A percentile compares a stretch with the other conserved stretches of the same genome.
phyloP scores from a whole-genome alignment of 2,797 vertebrate genomes.

The Enteromius unitaeniatus region DNA sequence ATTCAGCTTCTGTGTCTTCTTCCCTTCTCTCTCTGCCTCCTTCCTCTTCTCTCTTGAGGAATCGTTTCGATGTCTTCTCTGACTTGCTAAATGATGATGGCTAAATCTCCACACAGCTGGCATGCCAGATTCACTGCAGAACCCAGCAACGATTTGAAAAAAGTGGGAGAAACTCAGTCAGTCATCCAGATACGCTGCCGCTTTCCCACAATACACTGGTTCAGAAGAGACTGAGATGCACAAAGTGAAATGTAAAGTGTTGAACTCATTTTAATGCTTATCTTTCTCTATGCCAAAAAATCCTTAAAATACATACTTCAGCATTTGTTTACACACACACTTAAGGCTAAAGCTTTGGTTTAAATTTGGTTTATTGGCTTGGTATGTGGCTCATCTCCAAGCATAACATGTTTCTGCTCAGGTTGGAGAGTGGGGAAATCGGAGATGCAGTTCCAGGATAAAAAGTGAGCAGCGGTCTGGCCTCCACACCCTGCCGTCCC shows the following conservation, averaged over 20 bases:
- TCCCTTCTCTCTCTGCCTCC: constrained; percentile 31
- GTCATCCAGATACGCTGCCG: constrained; percentile 59
- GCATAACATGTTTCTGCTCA: constrained; percentile 61
- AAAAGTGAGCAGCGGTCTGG: constrained; percentile 62
- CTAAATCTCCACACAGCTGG: constrained; percentile 79
- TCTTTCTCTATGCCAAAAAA: constrained; percentile 18
- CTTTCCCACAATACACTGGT: constrained; percentile 50
- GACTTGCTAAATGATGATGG: constrained; percentile 79
- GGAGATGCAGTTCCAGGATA: constrained; percentile 58
- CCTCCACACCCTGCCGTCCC: constrained; percentile 38
- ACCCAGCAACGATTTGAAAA: constrained; percentile 63
- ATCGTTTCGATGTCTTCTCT: constrained; percentile 73
- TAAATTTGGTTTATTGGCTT: constrained; percentile 65
- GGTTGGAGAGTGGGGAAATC: constrained; percentile 56
- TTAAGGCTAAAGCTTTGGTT: constrained; percentile 38
- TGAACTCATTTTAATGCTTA: not conserved
- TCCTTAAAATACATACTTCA: constrained; percentile 36
- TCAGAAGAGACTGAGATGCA: constrained; percentile 12
- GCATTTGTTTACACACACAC: constrained; percentile 30
- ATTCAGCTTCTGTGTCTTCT: constrained; percentile 64
- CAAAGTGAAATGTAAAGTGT: not conserved
- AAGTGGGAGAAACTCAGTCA: constrained; percentile 59
- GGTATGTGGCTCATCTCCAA: constrained; percentile 62
- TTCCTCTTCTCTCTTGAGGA: constrained; percentile 61
- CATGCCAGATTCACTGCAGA: constrained; percentile 72